Base-by-base conservation (phyloP, 2,797 vertebrate genomes). In the Setipinna tenuifilis region DNA sequence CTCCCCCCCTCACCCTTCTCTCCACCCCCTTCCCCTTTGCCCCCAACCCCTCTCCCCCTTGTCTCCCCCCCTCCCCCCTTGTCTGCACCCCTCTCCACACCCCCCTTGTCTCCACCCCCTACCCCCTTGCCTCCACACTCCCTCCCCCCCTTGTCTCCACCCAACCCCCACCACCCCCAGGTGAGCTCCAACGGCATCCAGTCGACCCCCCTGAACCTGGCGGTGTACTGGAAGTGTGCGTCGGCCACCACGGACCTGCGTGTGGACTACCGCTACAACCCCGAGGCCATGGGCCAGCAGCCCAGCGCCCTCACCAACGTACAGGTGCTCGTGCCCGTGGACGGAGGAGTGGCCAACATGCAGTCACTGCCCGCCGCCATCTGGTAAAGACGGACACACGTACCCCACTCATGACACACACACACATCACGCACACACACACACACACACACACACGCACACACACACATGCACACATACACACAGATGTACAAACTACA, bases 181-280 rank as follows among this genome's bases (percentile, higher is more conserved):
- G 98, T 99, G 83, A 96, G 92, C 90, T 98, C 98, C 83, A 98
- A 98, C 71, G 98, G 98, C 75, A 98, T 99, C 92, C 98, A 97
- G 86, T 99, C 98, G 82, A 98, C 98, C 61, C 98, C 98, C 61
- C 94, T 99, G 65, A 99, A 99, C 92, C 96, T 99, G 90, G 97
- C 98, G 6, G 97, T 98, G 4, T 99, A 99, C 88, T 99, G 98
- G 98, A 99, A 99, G 91, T 99, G 98, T 83, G 92, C 94, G 23
- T 58, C 94, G 16, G 94, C 85, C 87, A 98, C 97, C 88, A 99
- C 98, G 46, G 98, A 99, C 91, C 95, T 99, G 82, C 94, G 98
- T 90, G 95, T 99, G 84, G 98, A 99, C 92, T 99, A 98, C 90
- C 96, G 96, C 81, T 99, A 98, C 90, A 99, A 99, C 92, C 98